Base-by-base conservation (phyloP, 2,888 invertebrate genomes). In the Meganola albula region DNA sequence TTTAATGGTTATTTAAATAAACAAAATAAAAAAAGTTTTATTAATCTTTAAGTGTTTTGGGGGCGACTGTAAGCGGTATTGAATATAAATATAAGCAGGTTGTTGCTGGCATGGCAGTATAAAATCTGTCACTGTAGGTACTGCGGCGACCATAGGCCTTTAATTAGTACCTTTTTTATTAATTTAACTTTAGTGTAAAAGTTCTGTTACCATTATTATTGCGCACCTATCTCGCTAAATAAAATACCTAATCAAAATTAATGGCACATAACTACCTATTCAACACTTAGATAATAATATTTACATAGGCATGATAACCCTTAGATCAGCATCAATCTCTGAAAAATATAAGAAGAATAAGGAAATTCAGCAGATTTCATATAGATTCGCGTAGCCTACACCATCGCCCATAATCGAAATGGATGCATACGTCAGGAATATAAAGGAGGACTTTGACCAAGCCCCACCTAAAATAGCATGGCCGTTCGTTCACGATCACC, bases 321-420 rank as follows among this genome's bases (percentile, higher is more conserved):
- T 43, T 49, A 50, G 48, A 51, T 62, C 56, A 60, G 54, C 62
- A 58, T 60, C 60, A 60, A 58, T 51, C 56, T 55, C 57, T 56
- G 53, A 55, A 50, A 60, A 65, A 66, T 65, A 60, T 61, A 61
- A 58, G 43, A 47, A 48, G 51, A 63, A 62, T 63, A 48, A 27
- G 36, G 55, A 53, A 66, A 67, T 60, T 77, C 74, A 72, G 77
- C 77, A 66, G 57, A 66, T 71, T 71, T 70, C 68, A 62, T 69
- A 69, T 68, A 74, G 74, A 67, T 63, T 73, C 67, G 71, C 77
- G 74, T 79, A 74, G 63, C 60, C 69, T 70, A 62, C 73, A 70
- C 74, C 82, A 79, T 80, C 68, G 60, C 55, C 72, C 68, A 84
- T 84, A 82, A 80, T 78, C 75, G 73, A 83, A 84, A 83, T 84